These are phyloP conservation scores for Herpetotheres cachinnans DNA, from an alignment of 2,113 vertebrate genomes.

Conservation along the genomic window DNA sequence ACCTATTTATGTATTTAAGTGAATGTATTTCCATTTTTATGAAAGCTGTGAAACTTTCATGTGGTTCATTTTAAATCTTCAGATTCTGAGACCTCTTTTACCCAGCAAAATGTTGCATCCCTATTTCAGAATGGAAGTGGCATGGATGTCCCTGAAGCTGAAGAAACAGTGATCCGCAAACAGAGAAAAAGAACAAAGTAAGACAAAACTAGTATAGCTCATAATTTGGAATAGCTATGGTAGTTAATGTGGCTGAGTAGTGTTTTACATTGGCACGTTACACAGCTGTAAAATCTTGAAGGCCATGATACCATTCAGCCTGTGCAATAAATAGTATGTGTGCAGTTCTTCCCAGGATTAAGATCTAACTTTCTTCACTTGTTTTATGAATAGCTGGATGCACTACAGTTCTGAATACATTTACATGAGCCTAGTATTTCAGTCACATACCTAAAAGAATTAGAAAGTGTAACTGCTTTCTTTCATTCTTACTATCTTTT, in stretches of 20 bases:
- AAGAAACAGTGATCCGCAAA: conserved; percentile 80
- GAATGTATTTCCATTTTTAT: not conserved
- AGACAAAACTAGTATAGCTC: conserved; percentile 29
- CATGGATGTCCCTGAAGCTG: conserved; percentile 73
- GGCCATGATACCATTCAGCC: not conserved
- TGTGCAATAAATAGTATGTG: not conserved
- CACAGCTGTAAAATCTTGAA: not conserved
- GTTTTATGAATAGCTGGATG: not conserved
- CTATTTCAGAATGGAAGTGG: conserved; percentile 83
- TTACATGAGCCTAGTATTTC: not conserved
- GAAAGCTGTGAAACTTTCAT: not conserved
- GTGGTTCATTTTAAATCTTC: conserved; percentile 37
- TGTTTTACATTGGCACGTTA: not conserved
- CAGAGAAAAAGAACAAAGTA: conserved; percentile 85
- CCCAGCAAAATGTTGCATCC: conserved; percentile 63
- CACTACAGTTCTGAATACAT: not conserved
- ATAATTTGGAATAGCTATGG: not conserved
- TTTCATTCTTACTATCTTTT: not conserved
- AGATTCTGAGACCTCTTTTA: conserved; percentile 79
- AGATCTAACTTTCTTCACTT: not conserved
- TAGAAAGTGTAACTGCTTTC: not conserved
- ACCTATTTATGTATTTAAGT: not conserved
- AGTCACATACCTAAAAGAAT: not conserved
- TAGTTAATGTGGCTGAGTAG: not conserved
- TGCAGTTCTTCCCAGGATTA: not conserved